Evolutionary conservation across 1,140 invertebrate genomes (phyloP).

Genomic region (Ectropis grisescens): DNA sequence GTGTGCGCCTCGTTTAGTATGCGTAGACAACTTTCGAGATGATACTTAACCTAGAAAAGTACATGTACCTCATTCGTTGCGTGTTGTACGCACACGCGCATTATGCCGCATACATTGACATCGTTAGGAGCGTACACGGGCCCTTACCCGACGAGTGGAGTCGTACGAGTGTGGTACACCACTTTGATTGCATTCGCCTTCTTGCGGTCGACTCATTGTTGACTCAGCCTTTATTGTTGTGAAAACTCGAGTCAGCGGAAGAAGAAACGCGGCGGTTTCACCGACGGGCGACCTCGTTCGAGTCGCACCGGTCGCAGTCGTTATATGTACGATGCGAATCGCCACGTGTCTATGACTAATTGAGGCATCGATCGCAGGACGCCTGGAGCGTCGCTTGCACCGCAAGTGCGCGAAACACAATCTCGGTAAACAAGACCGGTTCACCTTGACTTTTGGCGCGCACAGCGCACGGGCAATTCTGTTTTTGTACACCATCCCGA

Average conservation of each 20-base stretch:
- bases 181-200: conserved; percentile 11
- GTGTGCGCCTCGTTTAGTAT: conserved; percentile 17
- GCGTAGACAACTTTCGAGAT: conserved; percentile 21
- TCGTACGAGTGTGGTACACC: conserved; percentile 8
- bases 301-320: conserved; percentile 19
- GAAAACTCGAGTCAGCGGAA: conserved; percentile 13
- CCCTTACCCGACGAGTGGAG: not conserved
- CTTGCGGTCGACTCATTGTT: conserved; percentile 14
- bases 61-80: conserved; percentile 9
- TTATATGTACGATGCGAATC: conserved; percentile 26
- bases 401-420: too few species aligned
- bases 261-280: conserved; percentile 26
- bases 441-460: conserved; percentile 54
- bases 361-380: conserved; percentile 21
- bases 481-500: conserved; percentile 14
- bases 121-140: too few species aligned
- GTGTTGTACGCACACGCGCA: conserved; percentile 3
- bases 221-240: conserved; percentile 23
- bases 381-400: not conserved
- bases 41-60: conserved; percentile 27
- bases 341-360: conserved; percentile 37
- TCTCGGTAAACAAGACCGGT: conserved; percentile 19
- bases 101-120: too few species aligned
- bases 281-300: conserved; percentile 27
- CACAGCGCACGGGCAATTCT: conserved; percentile 12